A percentile compares a stretch with the other conserved stretches of the same genome.
Conservation (phyloP, 1,140 invertebrate genomes). For the Philotrypesis tridentata region DNA sequence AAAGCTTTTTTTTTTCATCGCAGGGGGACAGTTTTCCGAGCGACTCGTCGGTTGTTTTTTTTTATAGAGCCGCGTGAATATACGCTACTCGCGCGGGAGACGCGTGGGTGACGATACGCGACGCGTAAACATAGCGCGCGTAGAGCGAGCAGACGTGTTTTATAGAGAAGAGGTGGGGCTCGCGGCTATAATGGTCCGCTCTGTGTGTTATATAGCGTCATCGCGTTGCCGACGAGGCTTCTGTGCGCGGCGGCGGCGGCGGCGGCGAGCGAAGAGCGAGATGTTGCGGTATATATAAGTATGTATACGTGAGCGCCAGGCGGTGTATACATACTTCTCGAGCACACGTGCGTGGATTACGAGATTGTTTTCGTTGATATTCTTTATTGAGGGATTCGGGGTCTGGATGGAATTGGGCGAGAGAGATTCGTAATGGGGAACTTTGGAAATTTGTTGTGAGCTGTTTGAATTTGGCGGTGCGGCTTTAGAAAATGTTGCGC, state of each 20-base stretch:
- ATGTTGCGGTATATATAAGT: too few relatives aligned
- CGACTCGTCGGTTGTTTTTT: not conserved
- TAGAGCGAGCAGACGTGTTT: not conserved
- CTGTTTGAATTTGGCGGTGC: too few relatives aligned
- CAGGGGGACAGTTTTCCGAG: not conserved
- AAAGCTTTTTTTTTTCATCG: too few relatives aligned
- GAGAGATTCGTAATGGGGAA: too few relatives aligned
- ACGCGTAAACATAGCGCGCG: not conserved
- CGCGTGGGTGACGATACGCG: not conserved
- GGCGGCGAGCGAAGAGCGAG: too few relatives aligned
- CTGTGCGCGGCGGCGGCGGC: too few relatives aligned
- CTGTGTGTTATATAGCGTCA: too few relatives aligned
- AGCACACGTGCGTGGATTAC: not conserved
- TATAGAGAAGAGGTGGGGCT: not conserved
- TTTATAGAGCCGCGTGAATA: not conserved
- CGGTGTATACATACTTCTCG: not conserved
- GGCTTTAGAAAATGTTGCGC: too few relatives aligned
- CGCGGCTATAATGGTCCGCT: conserved; percentile 23
- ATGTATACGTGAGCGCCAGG: too few relatives aligned
- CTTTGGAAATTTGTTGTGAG: too few relatives aligned
- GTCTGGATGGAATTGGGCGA: too few relatives aligned
- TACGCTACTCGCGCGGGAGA: too few relatives aligned
- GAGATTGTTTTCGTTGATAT: not conserved
- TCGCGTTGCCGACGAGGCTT: conserved; percentile 22
- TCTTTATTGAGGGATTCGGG: not conserved